A percentile compares a stretch with the other conserved stretches of the same genome.
phyloP scores from a whole-genome alignment of 2,888 invertebrate genomes.

The Tiliacea aurago region DNA sequence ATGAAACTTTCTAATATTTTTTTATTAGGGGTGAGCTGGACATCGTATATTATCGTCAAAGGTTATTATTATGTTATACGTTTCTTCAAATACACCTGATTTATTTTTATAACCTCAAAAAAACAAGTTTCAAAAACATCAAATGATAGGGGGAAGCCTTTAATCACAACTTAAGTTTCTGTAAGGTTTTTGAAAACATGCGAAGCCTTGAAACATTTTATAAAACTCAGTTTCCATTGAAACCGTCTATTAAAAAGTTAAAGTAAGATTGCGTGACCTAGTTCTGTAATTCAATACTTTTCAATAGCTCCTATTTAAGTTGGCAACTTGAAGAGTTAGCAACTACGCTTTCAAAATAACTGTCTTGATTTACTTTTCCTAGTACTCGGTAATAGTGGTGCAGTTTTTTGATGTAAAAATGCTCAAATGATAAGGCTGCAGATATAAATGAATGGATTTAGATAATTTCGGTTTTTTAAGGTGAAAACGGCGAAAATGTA shows the following conservation, averaged over 20 bases:
- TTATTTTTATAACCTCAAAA: background rate
- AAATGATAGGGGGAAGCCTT: background rate
- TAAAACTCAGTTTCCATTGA: constrained; percentile 2
- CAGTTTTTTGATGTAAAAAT: background rate
- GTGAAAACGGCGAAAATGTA: background rate
- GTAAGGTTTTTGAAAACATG: background rate
- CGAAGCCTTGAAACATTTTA: constrained; percentile 9
- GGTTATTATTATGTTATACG: background rate
- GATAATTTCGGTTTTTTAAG: background rate
- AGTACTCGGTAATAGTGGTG: background rate
- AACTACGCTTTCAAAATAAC: constrained; percentile 25
- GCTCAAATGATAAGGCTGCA: background rate
- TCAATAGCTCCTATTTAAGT: constrained; percentile 32
- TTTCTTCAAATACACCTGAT: background rate
- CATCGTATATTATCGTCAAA: background rate
- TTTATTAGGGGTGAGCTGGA: background rate
- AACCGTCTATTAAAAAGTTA: constrained; percentile 33
- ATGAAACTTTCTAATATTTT: background rate
- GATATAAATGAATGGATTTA: background rate
- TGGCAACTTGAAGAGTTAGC: constrained; percentile 31
- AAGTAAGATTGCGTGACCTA: constrained; percentile 37
- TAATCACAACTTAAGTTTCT: background rate
- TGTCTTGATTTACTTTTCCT: constrained; percentile 12
- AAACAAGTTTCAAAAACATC: background rate
- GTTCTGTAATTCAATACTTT: constrained; percentile 43